Conservation (phyloP, 2,888 invertebrate species). For the Acrobasis consociella region DNA sequence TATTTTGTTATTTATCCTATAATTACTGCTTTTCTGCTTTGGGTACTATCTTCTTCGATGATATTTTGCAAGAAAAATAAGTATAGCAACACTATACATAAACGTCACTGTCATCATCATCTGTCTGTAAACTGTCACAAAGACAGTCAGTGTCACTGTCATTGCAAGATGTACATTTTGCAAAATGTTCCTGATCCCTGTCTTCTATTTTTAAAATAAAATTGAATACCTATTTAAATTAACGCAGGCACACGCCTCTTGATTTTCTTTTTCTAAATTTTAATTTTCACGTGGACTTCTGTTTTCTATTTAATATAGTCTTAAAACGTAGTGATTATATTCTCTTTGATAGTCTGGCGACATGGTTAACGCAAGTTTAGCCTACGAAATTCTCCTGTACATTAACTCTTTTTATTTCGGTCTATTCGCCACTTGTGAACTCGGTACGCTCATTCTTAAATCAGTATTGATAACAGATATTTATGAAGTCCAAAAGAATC, state of each 20-base stretch:
- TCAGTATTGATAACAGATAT: conserved; percentile 83
- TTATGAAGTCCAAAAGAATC: conserved; percentile 86
- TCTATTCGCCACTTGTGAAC: conserved; percentile 91
- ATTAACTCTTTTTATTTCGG: conserved; percentile 95
- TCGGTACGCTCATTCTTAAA: conserved; percentile 90
- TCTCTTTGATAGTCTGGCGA: background rate
- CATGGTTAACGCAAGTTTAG: conserved; percentile 89
- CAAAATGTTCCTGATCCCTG: background rate
- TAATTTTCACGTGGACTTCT: background rate
- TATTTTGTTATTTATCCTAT: too few species aligned
- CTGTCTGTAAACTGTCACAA: background rate
- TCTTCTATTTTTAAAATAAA: conserved; percentile 21
- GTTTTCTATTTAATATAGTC: too few species aligned
- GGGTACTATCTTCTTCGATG: too few species aligned
- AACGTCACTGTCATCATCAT: background rate
- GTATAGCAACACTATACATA: too few species aligned
- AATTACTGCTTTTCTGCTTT: too few species aligned
- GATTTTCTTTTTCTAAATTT: background rate
- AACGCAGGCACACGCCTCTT: background rate
- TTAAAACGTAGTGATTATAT: too few species aligned
- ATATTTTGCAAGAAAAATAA: too few species aligned
- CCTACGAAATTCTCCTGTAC: conserved; percentile 92
- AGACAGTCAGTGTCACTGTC: too few species aligned
- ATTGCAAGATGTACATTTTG: background rate
- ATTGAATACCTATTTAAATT: background rate